phyloP scores from a whole-genome alignment of 2,797 vertebrate genomes.

The Ateles fusciceps region DNA sequence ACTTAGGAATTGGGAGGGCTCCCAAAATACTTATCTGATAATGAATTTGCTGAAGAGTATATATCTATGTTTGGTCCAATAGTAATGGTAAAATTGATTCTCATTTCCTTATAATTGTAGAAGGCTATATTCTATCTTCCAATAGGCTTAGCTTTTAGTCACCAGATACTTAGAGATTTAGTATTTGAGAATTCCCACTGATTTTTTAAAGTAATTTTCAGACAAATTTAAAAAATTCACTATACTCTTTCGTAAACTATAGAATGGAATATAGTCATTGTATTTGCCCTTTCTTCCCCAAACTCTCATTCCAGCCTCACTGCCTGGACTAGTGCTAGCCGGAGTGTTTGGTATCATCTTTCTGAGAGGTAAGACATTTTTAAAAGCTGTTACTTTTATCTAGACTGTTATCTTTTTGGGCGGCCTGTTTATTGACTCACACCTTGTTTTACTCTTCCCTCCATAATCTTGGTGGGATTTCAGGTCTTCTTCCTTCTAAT shows the following conservation, averaged over 20 bases:
- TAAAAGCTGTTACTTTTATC: not conserved
- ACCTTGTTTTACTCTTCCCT: not conserved
- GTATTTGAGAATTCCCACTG: not conserved
- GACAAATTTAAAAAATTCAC: not conserved
- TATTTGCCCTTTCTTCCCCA: not conserved
- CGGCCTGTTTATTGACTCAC: not conserved
- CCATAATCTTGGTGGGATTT: not conserved
- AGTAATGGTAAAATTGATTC: not conserved
- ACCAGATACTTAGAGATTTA: not conserved
- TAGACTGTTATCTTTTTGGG: not conserved
- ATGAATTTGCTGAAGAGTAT: not conserved
- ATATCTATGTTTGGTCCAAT: not conserved
- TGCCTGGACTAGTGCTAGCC: not conserved
- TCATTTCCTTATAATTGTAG: not conserved
- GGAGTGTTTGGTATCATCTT: not conserved
- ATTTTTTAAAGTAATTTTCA: slow-evolving; percentile 29
- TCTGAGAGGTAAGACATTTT: not conserved
- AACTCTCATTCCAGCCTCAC: not conserved
- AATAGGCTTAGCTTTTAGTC: not conserved
- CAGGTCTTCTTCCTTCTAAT: not conserved
- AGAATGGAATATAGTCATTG: not conserved
- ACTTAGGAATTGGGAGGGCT: not conserved
- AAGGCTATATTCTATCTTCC: not conserved
- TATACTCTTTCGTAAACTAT: not conserved
- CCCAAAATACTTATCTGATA: not conserved